phyloP scores from a whole-genome alignment of 1,140 invertebrate species.

The Philotrypesis tridentata region DNA sequence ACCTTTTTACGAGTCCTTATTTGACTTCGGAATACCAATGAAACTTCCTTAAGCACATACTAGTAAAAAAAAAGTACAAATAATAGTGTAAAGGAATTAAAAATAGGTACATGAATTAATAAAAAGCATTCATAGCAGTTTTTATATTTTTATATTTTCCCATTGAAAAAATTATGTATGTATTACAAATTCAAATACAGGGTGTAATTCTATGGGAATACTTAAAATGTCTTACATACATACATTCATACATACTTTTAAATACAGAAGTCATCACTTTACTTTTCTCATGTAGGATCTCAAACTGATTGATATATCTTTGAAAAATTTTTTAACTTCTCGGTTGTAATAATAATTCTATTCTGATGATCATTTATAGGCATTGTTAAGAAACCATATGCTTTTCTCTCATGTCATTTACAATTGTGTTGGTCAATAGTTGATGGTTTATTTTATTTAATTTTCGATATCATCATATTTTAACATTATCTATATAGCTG shows the following conservation, averaged over 20 bases:
- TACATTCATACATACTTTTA: background rate
- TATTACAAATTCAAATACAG: conserved; percentile 29
- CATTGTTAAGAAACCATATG: background rate
- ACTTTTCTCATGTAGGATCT: background rate
- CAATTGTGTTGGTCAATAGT: conserved; percentile 20
- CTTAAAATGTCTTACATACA: background rate
- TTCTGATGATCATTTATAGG: background rate
- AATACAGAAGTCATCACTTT: background rate
- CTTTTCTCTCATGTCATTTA: background rate
- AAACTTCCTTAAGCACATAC: too few relatives aligned
- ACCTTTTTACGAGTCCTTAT: too few relatives aligned
- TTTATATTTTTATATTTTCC: conserved; percentile 27
- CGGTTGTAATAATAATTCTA: background rate
- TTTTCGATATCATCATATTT: background rate
- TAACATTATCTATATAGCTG: conserved; percentile 1
- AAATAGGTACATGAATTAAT: background rate
- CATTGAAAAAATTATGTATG: conserved; percentile 29
- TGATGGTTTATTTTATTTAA: background rate
- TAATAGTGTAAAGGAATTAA: background rate
- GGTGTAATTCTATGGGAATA: conserved; percentile 12
- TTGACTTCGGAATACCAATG: too few relatives aligned
- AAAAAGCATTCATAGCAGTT: background rate
- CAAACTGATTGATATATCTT: background rate
- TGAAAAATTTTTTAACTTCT: background rate
- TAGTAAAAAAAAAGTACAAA: too few relatives aligned